Evolutionary conservation across 2,797 vertebrate species (phyloP), one percentile per base, ranked within the genome.

Genomic region (Mormyrops attenuatus): DNA sequence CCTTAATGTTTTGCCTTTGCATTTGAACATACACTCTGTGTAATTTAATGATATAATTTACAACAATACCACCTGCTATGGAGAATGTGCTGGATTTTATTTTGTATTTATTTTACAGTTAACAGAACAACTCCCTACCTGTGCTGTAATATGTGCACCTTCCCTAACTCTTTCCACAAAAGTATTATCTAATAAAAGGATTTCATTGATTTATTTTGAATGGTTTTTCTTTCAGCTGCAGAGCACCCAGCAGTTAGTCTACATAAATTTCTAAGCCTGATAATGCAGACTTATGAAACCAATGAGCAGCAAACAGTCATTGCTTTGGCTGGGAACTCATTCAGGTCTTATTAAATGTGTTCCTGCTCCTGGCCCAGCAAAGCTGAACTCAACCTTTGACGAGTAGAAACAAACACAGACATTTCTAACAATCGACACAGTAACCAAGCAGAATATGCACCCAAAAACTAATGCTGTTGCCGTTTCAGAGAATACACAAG

Each of bases 1-100:
- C 13, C 34, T 69, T 66, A 66, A 73, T 13, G 13, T 52, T 89
- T 95, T 93, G 92, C 91, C 91, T 95, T 93, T 93, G 91, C 91
- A 93, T 94, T 94, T 90, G 93, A 94, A 89, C 92, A 96, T 91
- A 94, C 92, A 91, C 89, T 63, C 57, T 96, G 94, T 96, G 95
- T 91, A 93, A 93, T 95, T 94, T 15, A 66, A 91, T 93, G 88
- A 94, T 92, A 91, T 95, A 93, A 92, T 90, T 92, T 90, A 92
- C 89, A 8, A 73, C 11, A 41, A 82, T 91, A 95, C 93, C 95
- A 94, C 91, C 93, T 95, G 93, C 93, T 92, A 94, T 93, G 93
- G 94, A 94, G 94, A 92, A 93, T 95, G 94, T 94, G 93, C 93
- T 95, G 89, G 92, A 94, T 92, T 89, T 60, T 93, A 93, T 94